These are phyloP conservation scores for Platerodrilus igneus DNA, from an alignment of 2,888 invertebrate genomes.

Conservation along the genomic window DNA sequence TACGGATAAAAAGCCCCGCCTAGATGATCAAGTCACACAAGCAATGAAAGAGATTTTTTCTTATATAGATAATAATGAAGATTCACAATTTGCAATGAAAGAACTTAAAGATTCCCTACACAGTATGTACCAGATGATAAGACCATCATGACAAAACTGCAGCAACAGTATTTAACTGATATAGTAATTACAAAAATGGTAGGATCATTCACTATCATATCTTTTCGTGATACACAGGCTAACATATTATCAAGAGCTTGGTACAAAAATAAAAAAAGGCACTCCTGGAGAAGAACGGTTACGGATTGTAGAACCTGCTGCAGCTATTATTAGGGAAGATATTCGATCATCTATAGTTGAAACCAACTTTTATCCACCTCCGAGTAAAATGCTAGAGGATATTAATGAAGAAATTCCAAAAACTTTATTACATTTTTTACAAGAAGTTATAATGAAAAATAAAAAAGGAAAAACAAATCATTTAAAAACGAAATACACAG, in stretches of 20 bases:
- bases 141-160: constrained; percentile 33
- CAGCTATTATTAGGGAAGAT: constrained; percentile 42
- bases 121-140: constrained; percentile 39
- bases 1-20: constrained; percentile 33
- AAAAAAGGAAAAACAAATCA: constrained; percentile 30
- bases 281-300: constrained; percentile 34
- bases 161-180: constrained; percentile 33
- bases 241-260: constrained; percentile 39
- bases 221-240: constrained; percentile 37
- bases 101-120: constrained; percentile 35
- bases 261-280: constrained; percentile 38
- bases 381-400: constrained; percentile 35
- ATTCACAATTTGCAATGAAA: constrained; percentile 42
- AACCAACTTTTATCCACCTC: constrained; percentile 39
- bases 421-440: constrained; percentile 38
- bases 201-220: constrained; percentile 38
- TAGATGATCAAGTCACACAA: constrained; percentile 40
- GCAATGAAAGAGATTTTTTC: constrained; percentile 40
- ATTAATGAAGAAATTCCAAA: constrained; percentile 31
- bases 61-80: constrained; percentile 34
- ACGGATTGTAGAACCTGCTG: constrained; percentile 41
- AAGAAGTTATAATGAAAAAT: constrained; percentile 36
- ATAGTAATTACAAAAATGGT: constrained; percentile 30
- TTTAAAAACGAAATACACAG: constrained; percentile 39
- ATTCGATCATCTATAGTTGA: constrained; percentile 38